Evolutionary conservation across 2,888 invertebrate species (phyloP).

Genomic region (Nemotelus pantherinus): DNA sequence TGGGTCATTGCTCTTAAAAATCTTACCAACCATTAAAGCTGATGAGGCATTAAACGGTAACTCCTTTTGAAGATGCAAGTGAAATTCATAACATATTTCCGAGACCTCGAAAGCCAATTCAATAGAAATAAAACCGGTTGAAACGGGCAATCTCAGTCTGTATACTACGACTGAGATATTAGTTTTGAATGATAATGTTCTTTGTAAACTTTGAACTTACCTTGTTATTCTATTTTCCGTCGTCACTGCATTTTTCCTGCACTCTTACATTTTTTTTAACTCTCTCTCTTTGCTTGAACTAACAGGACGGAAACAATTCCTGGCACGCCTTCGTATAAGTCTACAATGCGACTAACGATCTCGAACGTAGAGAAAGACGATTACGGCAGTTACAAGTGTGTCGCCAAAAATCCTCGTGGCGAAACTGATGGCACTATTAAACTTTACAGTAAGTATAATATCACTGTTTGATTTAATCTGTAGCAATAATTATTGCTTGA

Average conservation of each 20-base stretch:
- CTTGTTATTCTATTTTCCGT: constrained; percentile 29
- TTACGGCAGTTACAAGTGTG: constrained; percentile 88
- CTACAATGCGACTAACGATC: constrained; percentile 87
- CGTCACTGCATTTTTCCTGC: neutral
- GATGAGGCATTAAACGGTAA: no score
- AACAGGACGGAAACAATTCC: constrained; percentile 74
- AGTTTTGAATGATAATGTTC: constrained; percentile 34
- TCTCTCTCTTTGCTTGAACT: constrained; percentile 6
- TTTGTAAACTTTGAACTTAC: constrained; percentile 26
- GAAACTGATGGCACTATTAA: constrained; percentile 91
- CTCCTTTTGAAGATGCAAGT: no score
- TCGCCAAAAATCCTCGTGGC: constrained; percentile 88
- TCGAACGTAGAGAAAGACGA: constrained; percentile 80
- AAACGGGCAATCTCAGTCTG: neutral
- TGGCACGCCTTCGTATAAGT: constrained; percentile 81
- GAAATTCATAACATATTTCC: no score
- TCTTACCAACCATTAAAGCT: no score
- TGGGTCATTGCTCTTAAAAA: no score
- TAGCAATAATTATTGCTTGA: neutral
- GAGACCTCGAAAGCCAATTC: no score
- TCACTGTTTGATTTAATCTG: constrained; percentile 44
- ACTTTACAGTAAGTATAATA: constrained; percentile 80
- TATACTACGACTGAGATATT: neutral
- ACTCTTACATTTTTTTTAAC: neutral
- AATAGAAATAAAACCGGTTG: no score